Percentiles rank a stretch among this genome's conserved stretches.
Conservation (phyloP, 2,113 vertebrate species). For the Setophaga kirtlandii region DNA sequence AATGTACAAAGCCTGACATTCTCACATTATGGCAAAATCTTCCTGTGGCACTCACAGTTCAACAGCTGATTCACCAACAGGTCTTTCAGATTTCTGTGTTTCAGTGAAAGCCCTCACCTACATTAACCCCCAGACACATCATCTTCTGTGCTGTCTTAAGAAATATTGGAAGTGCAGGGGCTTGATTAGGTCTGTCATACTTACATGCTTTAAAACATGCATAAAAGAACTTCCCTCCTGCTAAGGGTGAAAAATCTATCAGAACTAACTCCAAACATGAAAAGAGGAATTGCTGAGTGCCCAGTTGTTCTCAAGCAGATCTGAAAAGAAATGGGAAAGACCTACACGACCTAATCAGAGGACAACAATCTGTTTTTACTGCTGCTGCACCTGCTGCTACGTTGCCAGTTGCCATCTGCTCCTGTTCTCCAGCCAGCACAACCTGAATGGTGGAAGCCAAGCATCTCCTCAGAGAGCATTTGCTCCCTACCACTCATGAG, state of each 20-base stretch:
- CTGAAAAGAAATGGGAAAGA: conserved; percentile 13
- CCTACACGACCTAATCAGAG: conserved; percentile 12
- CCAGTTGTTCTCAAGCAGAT: background rate
- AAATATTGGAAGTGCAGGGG: background rate
- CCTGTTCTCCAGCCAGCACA: conserved; percentile 14
- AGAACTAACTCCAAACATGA: background rate
- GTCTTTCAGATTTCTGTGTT: background rate
- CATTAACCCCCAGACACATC: background rate
- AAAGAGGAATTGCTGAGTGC: background rate
- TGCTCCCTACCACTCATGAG: background rate
- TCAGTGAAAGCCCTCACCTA: background rate
- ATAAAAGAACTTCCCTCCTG: background rate
- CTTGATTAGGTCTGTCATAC: background rate
- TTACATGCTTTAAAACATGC: background rate
- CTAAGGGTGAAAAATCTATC: background rate
- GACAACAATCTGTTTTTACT: conserved; percentile 52
- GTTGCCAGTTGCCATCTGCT: conserved; percentile 49
- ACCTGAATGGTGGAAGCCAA: conserved; percentile 18
- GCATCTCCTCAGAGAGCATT: background rate
- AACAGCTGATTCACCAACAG: background rate
- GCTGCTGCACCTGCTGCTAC: conserved; percentile 57
- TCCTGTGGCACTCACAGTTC: background rate
- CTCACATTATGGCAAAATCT: background rate
- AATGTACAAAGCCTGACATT: background rate
- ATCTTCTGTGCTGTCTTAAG: background rate